A percentile compares a stretch with the other conserved stretches of the same genome.
These are phyloP conservation scores for Lepidonotus clava DNA, from an alignment of 2,888 invertebrate genomes.

Conservation along the genomic window DNA sequence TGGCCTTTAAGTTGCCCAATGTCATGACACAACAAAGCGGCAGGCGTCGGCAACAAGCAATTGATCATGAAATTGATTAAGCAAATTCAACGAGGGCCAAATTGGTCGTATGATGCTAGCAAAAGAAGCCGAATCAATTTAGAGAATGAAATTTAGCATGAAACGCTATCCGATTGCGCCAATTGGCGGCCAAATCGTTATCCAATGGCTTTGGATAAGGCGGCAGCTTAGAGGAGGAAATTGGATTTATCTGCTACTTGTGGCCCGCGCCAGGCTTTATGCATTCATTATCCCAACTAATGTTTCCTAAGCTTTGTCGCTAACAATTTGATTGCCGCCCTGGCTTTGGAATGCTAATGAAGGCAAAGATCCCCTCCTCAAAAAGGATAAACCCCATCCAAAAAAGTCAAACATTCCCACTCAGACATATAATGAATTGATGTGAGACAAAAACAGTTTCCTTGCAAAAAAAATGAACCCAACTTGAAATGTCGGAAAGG, in stretches of 20 bases:
- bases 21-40: constrained; percentile 11
- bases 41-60: constrained; percentile 11
- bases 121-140: constrained; percentile 48
- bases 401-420: not conserved
- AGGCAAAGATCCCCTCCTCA: not conserved
- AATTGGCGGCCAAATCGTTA: constrained; percentile 42
- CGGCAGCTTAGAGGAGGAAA: constrained; percentile 30
- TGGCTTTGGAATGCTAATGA: constrained; percentile 36
- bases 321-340: constrained; percentile 51
- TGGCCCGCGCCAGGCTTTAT: not conserved
- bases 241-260: constrained; percentile 49
- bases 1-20: not conserved
- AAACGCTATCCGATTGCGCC: constrained; percentile 51
- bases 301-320: constrained; percentile 44
- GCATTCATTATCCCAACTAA: constrained; percentile 51
- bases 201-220: constrained; percentile 23
- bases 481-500: no score
- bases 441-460: not conserved
- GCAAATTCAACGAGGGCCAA: constrained; percentile 40
- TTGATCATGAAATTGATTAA: constrained; percentile 53
- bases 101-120: constrained; percentile 47
- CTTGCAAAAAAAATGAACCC: no score
- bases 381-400: not conserved
- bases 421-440: constrained; percentile 33
- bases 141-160: constrained; percentile 50